Base-by-base conservation (phyloP, 2,113 vertebrate genomes). In the Neotragus moschatus region DNA sequence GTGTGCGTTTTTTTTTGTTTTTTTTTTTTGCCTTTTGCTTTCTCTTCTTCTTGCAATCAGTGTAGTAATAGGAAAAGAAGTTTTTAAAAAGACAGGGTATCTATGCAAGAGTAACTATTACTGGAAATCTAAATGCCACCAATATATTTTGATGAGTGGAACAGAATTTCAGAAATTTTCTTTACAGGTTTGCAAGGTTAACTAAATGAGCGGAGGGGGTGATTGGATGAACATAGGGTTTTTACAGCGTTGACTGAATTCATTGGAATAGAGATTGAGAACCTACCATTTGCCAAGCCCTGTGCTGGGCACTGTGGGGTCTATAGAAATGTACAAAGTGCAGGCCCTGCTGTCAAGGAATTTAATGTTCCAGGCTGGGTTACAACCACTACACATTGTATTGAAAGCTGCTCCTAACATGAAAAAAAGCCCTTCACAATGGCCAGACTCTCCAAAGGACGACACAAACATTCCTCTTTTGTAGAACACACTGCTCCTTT, bases 391-490 rank as follows among this genome's bases (percentile, higher is more conserved):
- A 23, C 14, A 80, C 21, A 11, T 21, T 75, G 45, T 85, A 81
- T 90, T 88, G 88, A 89, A 43, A 93, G 51, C 84, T n/a, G 51
- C 14, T 86, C 91, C 49, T 96, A 82, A 66, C 21, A 53, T 84
- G 56, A 43, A 93, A 43, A 91, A 88, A 79, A 82, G 39, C 23
- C 85, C 36, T 61, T 91, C 90, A 75, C 91, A 77, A 60, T 61
- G 89, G 33, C 75, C 70, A 51, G 88, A 26, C 75, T 96, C 60
- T 90, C 84, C 92, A 94, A 95, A 92, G 88, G 49, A 56, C 14
- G 75, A 96, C 94, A 96, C 30, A 77, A 94, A 94, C 21, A 7
- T 66, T 91, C 51, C 51, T 77, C 84, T 95, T 95, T 94, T 95
- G 75, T 84, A 91, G 82, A 94, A 96, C 87, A 88, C 36, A n/a